Base-by-base conservation (phyloP, 2,888 invertebrate genomes). In the Trypoxylon attenuatum region DNA sequence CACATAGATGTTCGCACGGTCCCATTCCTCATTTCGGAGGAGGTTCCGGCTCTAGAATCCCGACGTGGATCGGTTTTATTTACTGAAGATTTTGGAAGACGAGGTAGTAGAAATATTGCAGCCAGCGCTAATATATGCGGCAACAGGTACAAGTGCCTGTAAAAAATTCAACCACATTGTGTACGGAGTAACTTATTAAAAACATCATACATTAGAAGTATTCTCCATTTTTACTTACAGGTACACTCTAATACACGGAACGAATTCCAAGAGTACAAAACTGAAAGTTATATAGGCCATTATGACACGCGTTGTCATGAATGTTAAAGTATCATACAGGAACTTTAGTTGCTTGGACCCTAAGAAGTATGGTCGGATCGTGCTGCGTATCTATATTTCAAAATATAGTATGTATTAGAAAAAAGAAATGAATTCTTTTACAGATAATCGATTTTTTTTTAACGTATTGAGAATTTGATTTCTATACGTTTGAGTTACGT, bases 271-370 rank as follows among this genome's bases (percentile, higher is more conserved):
- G 67, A 98, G 88, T 64, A 98, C 92, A 88, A 99, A 99, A 73
- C 96, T 94, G 87, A 96, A 96, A 42, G 96, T 95, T 53, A 94
- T 90, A 86, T 98, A 98, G 25, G 94, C 94, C 91, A 98, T 92
- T 63, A 94, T 91, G 47, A 97, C 86, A 76, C 97, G 91, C 16
- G 97, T 97, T 33, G 92, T 90, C 22, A 94, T 82, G 84, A 96
- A 94, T 38, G 98, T 95, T 62, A 94, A 78, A 53, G 91, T 88
- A 87, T 98, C 96, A 87, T 99, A 99, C 71, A 94, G 89, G 73
- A 91, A 85, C 87, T 94, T 94, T 70, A 90, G 89, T 43, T 89
- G 88, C 66, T 89, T 89, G 76, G 91, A 92, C 78, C 89, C 89
- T 78, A 93, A 87, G 88, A 98, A 97, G 84, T 92, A 90, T 62